phyloP scores from a whole-genome alignment of 2,113 vertebrate genomes.

The Nymphicus hollandicus region DNA sequence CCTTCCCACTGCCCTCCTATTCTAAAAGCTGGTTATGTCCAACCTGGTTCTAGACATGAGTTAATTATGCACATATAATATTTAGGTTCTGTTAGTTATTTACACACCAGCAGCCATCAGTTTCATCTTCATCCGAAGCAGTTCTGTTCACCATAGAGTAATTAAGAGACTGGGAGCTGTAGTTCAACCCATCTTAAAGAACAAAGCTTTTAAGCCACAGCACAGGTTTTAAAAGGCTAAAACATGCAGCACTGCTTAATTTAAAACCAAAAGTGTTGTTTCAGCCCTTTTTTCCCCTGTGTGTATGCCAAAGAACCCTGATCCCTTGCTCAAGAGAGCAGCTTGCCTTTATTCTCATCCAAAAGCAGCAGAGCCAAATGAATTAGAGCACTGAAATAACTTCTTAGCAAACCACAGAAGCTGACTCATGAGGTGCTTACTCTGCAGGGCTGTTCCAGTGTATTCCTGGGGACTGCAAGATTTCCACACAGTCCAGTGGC shows the following conservation, averaged over 20 bases:
- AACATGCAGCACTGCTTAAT: not conserved
- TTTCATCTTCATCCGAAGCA: not conserved
- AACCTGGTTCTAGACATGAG: not conserved
- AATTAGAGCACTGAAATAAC: slow-evolving; percentile 21
- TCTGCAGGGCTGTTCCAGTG: not conserved
- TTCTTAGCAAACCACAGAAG: not conserved
- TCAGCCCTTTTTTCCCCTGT: slow-evolving; percentile 32
- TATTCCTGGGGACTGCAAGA: not conserved
- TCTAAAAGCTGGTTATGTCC: not conserved
- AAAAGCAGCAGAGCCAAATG: slow-evolving; percentile 34
- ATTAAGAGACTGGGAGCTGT: not conserved
- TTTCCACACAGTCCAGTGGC: not conserved
- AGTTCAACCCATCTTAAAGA: not conserved
- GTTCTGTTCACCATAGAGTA: not conserved
- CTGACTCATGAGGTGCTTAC: slow-evolving; percentile 38
- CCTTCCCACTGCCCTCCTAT: not conserved
- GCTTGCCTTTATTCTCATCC: slow-evolving; percentile 13
- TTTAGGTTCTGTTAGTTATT: not conserved
- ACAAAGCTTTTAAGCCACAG: not conserved
- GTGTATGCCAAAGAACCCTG: not conserved
- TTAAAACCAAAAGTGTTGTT: not conserved
- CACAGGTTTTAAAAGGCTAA: not conserved
- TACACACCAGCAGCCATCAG: not conserved
- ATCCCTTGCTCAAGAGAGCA: slow-evolving; percentile 14
- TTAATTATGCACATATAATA: not conserved